A percentile compares a stretch with the other conserved stretches of the same genome.
Conservation (phyloP, 2,797 vertebrate species). For the Poeciliopsis infans region DNA sequence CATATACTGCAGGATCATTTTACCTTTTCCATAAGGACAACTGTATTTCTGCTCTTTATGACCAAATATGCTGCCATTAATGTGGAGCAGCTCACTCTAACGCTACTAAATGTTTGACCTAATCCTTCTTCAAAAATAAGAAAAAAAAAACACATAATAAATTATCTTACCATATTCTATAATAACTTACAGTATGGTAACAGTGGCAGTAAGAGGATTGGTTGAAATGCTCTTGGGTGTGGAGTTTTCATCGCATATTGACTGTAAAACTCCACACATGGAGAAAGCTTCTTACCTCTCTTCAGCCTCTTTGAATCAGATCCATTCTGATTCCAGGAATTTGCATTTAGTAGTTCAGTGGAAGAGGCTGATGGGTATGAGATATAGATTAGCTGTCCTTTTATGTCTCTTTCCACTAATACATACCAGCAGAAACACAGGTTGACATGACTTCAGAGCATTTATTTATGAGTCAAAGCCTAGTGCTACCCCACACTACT, state of each 20-base stretch:
- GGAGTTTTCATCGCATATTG: not conserved
- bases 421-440: not conserved
- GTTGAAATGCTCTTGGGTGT: not conserved
- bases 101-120: not conserved
- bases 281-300: conserved; percentile 3
- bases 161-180: not conserved
- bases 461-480: not conserved
- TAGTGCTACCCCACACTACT: not conserved
- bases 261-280: not conserved
- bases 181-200: not conserved
- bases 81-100: not conserved
- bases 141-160: not conserved
- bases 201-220: not conserved
- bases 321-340: conserved; percentile 3
- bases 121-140: not conserved
- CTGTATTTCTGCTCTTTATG: not conserved
- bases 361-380: not conserved
- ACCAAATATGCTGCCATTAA: not conserved
- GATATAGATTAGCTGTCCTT: not conserved
- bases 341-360: not conserved
- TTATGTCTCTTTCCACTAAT: not conserved
- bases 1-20: not conserved
- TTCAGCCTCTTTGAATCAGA: not conserved
- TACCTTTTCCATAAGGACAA: not conserved
- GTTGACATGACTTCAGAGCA: not conserved